Evolutionary conservation across 2,888 invertebrate species (phyloP).

Genomic region (Teleogryllus oceanicus): DNA sequence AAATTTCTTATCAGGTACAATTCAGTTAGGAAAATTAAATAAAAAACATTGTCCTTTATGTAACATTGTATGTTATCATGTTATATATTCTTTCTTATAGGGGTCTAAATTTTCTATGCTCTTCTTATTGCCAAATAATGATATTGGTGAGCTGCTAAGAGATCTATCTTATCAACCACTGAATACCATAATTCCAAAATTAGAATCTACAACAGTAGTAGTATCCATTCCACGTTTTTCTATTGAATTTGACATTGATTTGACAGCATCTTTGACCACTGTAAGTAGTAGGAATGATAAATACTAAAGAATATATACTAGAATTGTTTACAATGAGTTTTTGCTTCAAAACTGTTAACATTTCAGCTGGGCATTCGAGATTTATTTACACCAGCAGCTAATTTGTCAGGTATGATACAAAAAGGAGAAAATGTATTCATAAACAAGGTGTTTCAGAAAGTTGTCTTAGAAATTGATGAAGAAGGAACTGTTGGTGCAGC

Average conservation of each 20-base stretch:
- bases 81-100: constrained; percentile 45
- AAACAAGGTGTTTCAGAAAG: constrained; percentile 59
- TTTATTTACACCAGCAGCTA: constrained; percentile 56
- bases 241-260: constrained; percentile 55
- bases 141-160: constrained; percentile 51
- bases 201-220: constrained; percentile 53
- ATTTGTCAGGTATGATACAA: constrained; percentile 56
- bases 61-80: neutral
- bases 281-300: constrained; percentile 34
- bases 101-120: constrained; percentile 61
- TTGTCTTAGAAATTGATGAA: constrained; percentile 63
- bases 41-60: constrained; percentile 29
- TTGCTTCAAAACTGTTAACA: constrained; percentile 12
- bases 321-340: neutral
- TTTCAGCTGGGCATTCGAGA: constrained; percentile 58
- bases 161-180: constrained; percentile 58
- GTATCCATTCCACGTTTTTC: constrained; percentile 60
- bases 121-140: constrained; percentile 57
- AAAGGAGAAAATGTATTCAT: constrained; percentile 43
- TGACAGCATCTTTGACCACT: constrained; percentile 45
- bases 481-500: constrained; percentile 64
- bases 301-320: neutral
- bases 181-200: constrained; percentile 48
- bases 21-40: neutral
- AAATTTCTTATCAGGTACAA: constrained; percentile 71